Percentiles rank a stretch among this genome's conserved stretches.
These are phyloP conservation scores for Adelphocoris suturalis DNA, from an alignment of 2,888 invertebrate genomes.

Conservation along the genomic window DNA sequence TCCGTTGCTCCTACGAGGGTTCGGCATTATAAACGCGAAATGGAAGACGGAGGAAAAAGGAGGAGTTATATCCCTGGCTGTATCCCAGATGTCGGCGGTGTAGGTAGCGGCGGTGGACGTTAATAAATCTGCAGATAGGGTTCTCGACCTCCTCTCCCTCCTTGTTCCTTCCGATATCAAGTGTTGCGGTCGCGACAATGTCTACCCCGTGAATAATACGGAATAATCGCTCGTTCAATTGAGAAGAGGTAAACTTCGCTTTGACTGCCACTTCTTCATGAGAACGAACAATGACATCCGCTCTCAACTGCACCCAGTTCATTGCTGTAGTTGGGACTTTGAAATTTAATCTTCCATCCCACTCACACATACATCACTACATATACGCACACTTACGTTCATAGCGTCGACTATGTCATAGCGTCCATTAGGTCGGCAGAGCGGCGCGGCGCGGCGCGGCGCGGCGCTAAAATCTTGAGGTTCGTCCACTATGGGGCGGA, in stretches of 20 bases:
- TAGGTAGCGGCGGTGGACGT: not conserved
- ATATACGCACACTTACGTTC: too few relatives aligned
- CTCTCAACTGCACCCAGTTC: too few relatives aligned
- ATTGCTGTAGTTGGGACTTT: too few relatives aligned
- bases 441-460: too few relatives aligned
- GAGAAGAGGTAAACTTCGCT: not conserved
- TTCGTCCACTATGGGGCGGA: too few relatives aligned
- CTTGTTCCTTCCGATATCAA: not conserved
- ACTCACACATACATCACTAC: too few relatives aligned
- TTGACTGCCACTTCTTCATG: not conserved
- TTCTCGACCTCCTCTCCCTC: not conserved
- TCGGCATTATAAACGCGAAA: not conserved
- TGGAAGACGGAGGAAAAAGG: not conserved
- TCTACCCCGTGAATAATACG: not conserved
- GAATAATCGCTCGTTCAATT: not conserved
- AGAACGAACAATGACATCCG: too few relatives aligned
- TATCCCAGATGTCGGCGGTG: slow-evolving; percentile 22
- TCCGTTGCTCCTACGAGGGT: not conserved
- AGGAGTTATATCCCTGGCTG: not conserved
- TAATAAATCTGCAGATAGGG: slow-evolving; percentile 26
- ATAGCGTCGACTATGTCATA: too few relatives aligned
- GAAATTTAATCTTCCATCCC: too few relatives aligned
- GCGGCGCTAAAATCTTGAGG: too few relatives aligned
- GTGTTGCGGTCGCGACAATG: slow-evolving; percentile 36
- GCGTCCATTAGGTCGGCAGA: too few relatives aligned